These are phyloP conservation scores for Neoarius graeffei DNA, from an alignment of 2,113 vertebrate species.

Conservation along the genomic window DNA sequence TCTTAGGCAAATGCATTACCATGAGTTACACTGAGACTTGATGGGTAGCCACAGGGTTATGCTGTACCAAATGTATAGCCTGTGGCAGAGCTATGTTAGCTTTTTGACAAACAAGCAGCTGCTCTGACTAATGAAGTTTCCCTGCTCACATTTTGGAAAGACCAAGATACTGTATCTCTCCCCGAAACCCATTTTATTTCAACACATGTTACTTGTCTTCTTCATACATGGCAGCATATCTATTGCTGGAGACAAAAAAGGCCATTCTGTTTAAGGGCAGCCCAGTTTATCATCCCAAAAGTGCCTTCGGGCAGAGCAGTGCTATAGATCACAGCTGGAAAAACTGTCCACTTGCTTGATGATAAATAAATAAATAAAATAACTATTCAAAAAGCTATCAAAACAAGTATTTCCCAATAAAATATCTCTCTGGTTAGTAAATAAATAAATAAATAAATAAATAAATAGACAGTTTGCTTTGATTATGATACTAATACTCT, in stretches of 20 bases:
- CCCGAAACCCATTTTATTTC: background rate
- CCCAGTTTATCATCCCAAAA: constrained; percentile 55
- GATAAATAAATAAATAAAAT: background rate
- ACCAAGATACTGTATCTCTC: background rate
- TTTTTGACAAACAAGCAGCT: background rate
- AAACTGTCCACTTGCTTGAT: background rate
- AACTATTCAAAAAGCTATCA: background rate
- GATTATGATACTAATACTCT: background rate
- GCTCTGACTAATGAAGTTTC: background rate
- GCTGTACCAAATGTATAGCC: background rate
- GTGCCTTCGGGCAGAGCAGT: constrained; percentile 53
- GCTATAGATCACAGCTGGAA: constrained; percentile 52
- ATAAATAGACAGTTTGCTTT: background rate
- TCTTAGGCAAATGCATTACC: no score
- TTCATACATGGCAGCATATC: constrained; percentile 60
- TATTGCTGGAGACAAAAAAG: constrained; percentile 19
- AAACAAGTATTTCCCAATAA: background rate
- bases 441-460: background rate
- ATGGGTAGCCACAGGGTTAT: no score
- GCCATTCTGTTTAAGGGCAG: constrained; percentile 56
- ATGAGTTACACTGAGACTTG: no score
- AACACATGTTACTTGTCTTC: constrained; percentile 53
- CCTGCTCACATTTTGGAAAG: background rate
- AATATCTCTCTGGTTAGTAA: background rate
- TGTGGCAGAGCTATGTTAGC: background rate